Evolutionary conservation across 2,797 vertebrate genomes (phyloP).

Genomic region (Myoxocephalus aenaeus): DNA sequence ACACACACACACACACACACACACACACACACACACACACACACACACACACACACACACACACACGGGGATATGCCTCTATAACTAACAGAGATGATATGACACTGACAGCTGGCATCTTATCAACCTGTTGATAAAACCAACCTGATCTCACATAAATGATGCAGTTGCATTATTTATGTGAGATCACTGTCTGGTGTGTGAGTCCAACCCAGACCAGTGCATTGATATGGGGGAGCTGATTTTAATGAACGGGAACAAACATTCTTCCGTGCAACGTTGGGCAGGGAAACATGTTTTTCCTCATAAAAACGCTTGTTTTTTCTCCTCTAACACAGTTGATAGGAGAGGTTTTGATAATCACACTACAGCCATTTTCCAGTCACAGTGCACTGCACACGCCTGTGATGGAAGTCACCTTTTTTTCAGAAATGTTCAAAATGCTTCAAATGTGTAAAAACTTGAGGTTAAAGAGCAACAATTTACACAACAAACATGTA

Average conservation of each 20-base stretch:
- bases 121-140: background rate
- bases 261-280: background rate
- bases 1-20: background rate
- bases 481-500: background rate
- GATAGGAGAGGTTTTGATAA: background rate
- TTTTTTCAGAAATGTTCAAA: background rate
- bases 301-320: background rate
- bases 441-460: background rate
- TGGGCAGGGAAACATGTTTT: background rate
- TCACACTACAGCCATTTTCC: background rate
- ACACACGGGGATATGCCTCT: background rate
- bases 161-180: background rate
- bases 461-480: background rate
- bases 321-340: background rate
- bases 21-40: background rate
- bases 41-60: background rate
- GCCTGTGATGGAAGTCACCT: conserved; percentile 14
- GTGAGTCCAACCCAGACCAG: background rate
- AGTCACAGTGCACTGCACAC: background rate
- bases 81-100: background rate
- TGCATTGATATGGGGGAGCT: background rate
- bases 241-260: background rate
- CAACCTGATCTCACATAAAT: background rate
- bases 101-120: background rate
- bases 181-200: too few relatives aligned